A percentile compares a stretch with the other conserved stretches of the same genome.
Evolutionary conservation across 1,140 invertebrate genomes (phyloP).

Genomic region (Bombyx mandarina): DNA sequence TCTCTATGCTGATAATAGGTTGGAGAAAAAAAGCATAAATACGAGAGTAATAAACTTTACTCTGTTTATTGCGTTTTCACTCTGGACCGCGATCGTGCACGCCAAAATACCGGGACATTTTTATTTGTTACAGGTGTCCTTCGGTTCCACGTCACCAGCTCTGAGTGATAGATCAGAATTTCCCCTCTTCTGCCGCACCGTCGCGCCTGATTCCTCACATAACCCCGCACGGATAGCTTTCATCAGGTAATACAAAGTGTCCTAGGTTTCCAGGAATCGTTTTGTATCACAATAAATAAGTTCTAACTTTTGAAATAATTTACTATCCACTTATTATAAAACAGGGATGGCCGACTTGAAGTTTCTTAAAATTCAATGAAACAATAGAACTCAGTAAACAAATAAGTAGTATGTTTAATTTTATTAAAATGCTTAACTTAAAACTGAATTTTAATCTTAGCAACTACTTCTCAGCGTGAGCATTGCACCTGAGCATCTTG

Average conservation of each 20-base stretch:
- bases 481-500: slow-evolving; percentile 15
- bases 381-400: not conserved
- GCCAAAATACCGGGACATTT: no score
- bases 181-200: slow-evolving; percentile 89
- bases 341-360: no score
- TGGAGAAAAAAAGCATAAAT: no score
- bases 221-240: slow-evolving; percentile 88
- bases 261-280: no score
- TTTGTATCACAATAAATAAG: no score
- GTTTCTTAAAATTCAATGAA: no score
- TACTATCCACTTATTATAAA: no score
- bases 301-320: no score
- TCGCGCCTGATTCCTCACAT: slow-evolving; percentile 89
- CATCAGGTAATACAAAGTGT: slow-evolving; percentile 68
- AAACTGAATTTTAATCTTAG: slow-evolving; percentile 5
- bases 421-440: slow-evolving; percentile 7
- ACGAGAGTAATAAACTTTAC: no score
- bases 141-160: slow-evolving; percentile 87
- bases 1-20: no score
- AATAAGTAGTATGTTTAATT: slow-evolving; percentile 4
- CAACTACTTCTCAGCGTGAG: slow-evolving; percentile 3
- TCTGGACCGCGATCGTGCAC: no score
- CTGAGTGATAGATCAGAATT: slow-evolving; percentile 88
- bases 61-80: no score
- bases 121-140: slow-evolving; percentile 78